Evolutionary conservation across 2,888 invertebrate species (phyloP).

Genomic region (Lochmaea capreae): DNA sequence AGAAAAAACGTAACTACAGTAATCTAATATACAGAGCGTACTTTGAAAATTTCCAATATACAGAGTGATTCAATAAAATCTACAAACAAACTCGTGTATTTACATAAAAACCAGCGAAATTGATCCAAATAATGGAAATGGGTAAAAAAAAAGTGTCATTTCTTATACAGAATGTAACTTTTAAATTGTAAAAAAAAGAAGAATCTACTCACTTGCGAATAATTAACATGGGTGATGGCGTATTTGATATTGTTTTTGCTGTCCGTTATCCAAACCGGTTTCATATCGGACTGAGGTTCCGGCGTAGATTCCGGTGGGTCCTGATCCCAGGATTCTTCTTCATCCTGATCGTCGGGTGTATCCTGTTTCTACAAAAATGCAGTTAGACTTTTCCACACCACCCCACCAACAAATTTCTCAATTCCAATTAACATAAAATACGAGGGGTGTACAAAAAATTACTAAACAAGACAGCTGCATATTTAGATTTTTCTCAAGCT

Average conservation of each 20-base stretch:
- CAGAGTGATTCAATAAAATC: too few species aligned
- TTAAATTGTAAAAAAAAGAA: background rate
- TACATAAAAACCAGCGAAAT: too few species aligned
- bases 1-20: too few species aligned
- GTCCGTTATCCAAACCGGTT: constrained; percentile 63
- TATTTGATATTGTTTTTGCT: constrained; percentile 64
- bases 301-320: constrained; percentile 40
- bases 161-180: too few species aligned
- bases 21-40: too few species aligned
- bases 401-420: background rate
- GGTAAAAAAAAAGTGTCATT: too few species aligned
- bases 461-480: too few species aligned
- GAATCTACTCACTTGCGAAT: constrained; percentile 62
- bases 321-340: constrained; percentile 50
- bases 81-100: too few species aligned
- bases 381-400: background rate
- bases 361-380: constrained; percentile 54
- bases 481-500: too few species aligned
- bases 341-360: constrained; percentile 46
- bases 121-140: too few species aligned
- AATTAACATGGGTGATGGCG: constrained; percentile 65
- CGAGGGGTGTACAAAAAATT: background rate
- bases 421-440: background rate
- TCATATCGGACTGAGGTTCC: constrained; percentile 50
- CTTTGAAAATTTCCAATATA: too few species aligned